A percentile compares a stretch with the other conserved stretches of the same genome.
phyloP scores from a whole-genome alignment of 1,140 invertebrate species.

The Solenopsis fugax region DNA sequence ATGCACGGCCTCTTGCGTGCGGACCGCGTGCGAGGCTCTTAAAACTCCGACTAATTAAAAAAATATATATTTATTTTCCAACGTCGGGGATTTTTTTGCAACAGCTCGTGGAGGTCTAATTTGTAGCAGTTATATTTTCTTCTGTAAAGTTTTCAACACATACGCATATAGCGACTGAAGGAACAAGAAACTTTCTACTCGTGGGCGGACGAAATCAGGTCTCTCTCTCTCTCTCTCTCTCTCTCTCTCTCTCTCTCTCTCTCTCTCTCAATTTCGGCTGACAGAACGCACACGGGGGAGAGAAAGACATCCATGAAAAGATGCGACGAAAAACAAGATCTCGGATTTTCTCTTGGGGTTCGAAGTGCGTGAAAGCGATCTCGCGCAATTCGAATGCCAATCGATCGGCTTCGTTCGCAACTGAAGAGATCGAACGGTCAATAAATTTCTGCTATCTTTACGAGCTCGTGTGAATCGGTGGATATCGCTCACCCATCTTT shows the following conservation, averaged over 20 bases:
- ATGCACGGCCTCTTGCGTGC: constrained; percentile 59
- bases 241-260: constrained; percentile 48
- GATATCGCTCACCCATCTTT: constrained; percentile 68
- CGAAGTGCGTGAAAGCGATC: constrained; percentile 38
- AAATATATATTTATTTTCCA: constrained; percentile 62
- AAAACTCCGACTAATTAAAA: constrained; percentile 76
- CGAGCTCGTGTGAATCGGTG: constrained; percentile 59
- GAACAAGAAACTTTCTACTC: constrained; percentile 70
- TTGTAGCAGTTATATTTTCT: constrained; percentile 39
- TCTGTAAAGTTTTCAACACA: constrained; percentile 17
- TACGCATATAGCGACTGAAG: background rate
- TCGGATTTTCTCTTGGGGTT: constrained; percentile 13
- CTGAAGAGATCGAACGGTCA: constrained; percentile 49
- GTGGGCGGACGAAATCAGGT: constrained; percentile 74
- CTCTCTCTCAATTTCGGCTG: constrained; percentile 29
- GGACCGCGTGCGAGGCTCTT: constrained; percentile 46
- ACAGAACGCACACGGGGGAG: too few relatives aligned
- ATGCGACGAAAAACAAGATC: constrained; percentile 17
- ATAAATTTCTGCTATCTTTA: constrained; percentile 75
- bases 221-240: constrained; percentile 46
- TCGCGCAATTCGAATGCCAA: constrained; percentile 44
- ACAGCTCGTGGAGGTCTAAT: constrained; percentile 55
- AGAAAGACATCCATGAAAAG: background rate
- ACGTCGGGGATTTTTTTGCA: constrained; percentile 12
- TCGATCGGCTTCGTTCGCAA: constrained; percentile 46